Conservation (phyloP, 2,888 invertebrate genomes). For the Pyrochroa serraticornis region DNA sequence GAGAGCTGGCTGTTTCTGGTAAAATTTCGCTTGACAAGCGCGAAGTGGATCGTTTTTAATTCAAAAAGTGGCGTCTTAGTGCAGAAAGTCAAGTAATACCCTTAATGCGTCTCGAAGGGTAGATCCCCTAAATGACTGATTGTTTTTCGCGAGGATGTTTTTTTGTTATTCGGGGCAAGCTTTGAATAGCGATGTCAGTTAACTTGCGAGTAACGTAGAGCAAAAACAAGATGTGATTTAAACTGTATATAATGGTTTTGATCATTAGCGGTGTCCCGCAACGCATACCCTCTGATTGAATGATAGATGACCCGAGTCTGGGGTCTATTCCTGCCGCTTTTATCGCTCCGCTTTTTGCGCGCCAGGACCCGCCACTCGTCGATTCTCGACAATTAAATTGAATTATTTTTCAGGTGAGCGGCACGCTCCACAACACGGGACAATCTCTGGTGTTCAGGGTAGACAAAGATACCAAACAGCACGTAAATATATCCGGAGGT, state of each 20-base stretch:
- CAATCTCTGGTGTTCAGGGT: constrained; percentile 92
- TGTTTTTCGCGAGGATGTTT: constrained; percentile 40
- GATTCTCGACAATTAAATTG: constrained; percentile 10
- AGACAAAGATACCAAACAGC: constrained; percentile 87
- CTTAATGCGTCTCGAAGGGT: constrained; percentile 15
- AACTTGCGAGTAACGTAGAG: constrained; percentile 26
- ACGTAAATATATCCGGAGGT: constrained; percentile 95
- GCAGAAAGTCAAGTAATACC: background rate
- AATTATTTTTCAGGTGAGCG: constrained; percentile 72
- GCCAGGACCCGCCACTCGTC: constrained; percentile 1
- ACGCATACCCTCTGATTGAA: constrained; percentile 44
- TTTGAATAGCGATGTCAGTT: constrained; percentile 39
- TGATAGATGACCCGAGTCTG: constrained; percentile 48
- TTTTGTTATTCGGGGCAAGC: constrained; percentile 35
- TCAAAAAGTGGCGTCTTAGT: background rate
- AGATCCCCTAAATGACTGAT: constrained; percentile 36
- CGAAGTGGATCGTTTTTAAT: too few species aligned
- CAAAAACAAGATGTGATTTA: constrained; percentile 43
- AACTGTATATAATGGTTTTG: constrained; percentile 48
- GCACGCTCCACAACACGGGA: constrained; percentile 89
- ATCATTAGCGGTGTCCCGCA: constrained; percentile 47
- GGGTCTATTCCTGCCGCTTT: constrained; percentile 8
- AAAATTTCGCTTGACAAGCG: background rate
- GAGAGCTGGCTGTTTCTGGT: background rate
- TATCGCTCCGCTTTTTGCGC: constrained; percentile 23